A percentile compares a stretch with the other conserved stretches of the same genome.
phyloP scores from a whole-genome alignment of 2,113 vertebrate species.

The Narcine bancroftii region DNA sequence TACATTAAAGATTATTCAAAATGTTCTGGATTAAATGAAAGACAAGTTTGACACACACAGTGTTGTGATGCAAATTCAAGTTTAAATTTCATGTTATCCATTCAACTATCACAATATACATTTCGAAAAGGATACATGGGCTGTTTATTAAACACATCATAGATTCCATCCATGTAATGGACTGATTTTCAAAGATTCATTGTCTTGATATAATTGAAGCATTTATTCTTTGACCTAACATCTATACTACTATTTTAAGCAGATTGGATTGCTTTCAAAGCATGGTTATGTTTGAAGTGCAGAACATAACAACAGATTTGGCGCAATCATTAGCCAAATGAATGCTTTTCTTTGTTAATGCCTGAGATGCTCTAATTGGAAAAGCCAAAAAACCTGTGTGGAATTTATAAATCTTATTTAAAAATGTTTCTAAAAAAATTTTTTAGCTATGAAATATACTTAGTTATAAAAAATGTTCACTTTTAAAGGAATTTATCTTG shows the following conservation, averaged over 20 bases:
- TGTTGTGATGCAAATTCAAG: conserved; percentile 29
- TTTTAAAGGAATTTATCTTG: conserved; percentile 9
- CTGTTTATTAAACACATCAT: background rate
- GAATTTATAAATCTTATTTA: background rate
- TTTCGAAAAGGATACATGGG: background rate
- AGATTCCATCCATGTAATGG: background rate
- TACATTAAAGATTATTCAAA: background rate
- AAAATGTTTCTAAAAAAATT: conserved; percentile 1
- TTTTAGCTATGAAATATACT: conserved; percentile 4
- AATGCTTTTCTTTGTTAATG: background rate
- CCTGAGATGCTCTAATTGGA: background rate
- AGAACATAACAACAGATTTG: background rate
- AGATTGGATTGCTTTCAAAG: background rate
- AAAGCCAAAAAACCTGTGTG: background rate
- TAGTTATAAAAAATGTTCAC: background rate
- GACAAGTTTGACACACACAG: background rate
- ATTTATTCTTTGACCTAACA: background rate
- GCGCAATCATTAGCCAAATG: background rate
- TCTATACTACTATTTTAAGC: background rate
- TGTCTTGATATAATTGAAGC: background rate
- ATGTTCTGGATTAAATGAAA: background rate
- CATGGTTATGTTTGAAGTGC: background rate
- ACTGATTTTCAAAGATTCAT: background rate
- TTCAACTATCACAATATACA: conserved; percentile 18
- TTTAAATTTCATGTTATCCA: background rate